Evolutionary conservation across 1,140 invertebrate genomes (phyloP).

Genomic region (Saccostrea cuccullata): DNA sequence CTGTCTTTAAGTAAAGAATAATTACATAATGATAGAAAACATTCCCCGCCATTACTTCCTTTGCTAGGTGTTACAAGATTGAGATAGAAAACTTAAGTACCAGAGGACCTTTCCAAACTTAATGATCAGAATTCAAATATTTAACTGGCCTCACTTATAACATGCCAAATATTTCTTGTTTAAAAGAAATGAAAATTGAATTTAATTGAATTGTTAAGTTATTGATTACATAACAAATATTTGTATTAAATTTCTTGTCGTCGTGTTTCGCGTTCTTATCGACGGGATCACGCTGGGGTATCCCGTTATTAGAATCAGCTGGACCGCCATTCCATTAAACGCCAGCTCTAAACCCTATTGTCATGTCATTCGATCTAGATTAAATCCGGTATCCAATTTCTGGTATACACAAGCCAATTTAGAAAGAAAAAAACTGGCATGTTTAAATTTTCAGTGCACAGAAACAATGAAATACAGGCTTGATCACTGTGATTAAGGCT

Average conservation of each 20-base stretch:
- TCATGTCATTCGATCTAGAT: slow-evolving; percentile 34
- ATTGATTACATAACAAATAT: slow-evolving; percentile 35
- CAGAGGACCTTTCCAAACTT: neutral
- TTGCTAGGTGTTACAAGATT: neutral
- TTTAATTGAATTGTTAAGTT: slow-evolving; percentile 25
- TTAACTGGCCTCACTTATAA: neutral
- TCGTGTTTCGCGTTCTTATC: neutral
- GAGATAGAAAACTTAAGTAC: neutral
- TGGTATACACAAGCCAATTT: slow-evolving; percentile 33
- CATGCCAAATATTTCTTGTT: neutral
- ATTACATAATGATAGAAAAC: neutral
- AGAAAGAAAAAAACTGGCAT: slow-evolving; percentile 17
- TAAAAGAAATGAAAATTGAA: slow-evolving; percentile 18
- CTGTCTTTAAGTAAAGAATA: neutral
- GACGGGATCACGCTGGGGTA: neutral
- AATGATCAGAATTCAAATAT: slow-evolving; percentile 3
- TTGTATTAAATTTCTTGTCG: neutral
- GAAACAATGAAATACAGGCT: slow-evolving; percentile 1
- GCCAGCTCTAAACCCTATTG: slow-evolving; percentile 2
- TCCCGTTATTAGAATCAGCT: neutral
- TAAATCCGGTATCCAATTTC: slow-evolving; percentile 33
- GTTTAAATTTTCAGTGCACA: slow-evolving; percentile 24
- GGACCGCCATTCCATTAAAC: slow-evolving; percentile 3
- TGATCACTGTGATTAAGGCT: slow-evolving; percentile 18
- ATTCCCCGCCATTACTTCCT: neutral